Conservation (phyloP, 1,140 invertebrate genomes). For the Nasonia giraulti region DNA sequence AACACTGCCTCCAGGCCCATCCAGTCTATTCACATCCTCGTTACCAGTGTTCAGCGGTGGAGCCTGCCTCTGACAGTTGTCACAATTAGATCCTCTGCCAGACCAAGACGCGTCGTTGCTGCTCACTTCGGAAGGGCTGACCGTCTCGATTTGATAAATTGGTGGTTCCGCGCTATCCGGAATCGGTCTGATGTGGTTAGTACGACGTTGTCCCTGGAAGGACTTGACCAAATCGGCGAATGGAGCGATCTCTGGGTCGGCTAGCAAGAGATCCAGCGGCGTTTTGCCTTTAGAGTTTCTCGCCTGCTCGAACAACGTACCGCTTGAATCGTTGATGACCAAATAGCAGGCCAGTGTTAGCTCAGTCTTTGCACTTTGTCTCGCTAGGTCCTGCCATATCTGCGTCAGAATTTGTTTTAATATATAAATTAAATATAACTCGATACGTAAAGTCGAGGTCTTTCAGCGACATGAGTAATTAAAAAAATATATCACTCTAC, state of each 20-base stretch:
- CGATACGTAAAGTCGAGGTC: background rate
- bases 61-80: conserved; percentile 1
- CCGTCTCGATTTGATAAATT: conserved; percentile 54
- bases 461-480: too few species aligned
- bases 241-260: conserved; percentile 61
- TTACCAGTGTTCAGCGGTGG: background rate
- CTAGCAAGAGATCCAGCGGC: conserved; percentile 77
- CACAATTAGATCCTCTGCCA: background rate
- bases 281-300: conserved; percentile 81
- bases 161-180: conserved; percentile 38
- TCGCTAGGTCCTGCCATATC: conserved; percentile 73
- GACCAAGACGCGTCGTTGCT: background rate
- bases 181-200: conserved; percentile 10
- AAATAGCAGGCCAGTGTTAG: conserved; percentile 68
- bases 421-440: conserved; percentile 3
- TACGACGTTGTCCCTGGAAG: conserved; percentile 60
- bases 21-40: background rate
- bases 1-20: background rate
- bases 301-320: conserved; percentile 68
- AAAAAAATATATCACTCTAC: background rate
- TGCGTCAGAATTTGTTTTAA: conserved; percentile 51
- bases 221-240: conserved; percentile 65
- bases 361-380: conserved; percentile 64
- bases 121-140: conserved; percentile 45
- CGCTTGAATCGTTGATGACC: conserved; percentile 63